Conservation (phyloP, 2,797 vertebrate genomes). For the Pelochelys cantorii region DNA sequence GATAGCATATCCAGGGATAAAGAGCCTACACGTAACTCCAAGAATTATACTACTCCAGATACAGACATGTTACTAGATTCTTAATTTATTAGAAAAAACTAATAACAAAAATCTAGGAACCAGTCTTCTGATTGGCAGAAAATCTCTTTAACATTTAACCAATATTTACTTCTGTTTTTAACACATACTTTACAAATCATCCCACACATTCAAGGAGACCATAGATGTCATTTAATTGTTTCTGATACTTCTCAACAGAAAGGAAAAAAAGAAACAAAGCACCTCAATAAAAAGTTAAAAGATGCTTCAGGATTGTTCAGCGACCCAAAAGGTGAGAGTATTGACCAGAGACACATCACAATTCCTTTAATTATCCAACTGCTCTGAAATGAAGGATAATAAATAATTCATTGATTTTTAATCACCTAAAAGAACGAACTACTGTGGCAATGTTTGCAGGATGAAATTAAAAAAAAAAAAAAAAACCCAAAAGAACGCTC, state of each 20-base stretch:
- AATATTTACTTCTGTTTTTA: constrained; percentile 48
- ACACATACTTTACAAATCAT: constrained; percentile 42
- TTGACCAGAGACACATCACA: constrained; percentile 32
- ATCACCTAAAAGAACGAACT: constrained; percentile 1
- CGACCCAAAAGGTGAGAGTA: not conserved
- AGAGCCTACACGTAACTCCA: not conserved
- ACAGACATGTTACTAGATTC: not conserved
- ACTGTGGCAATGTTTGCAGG: not conserved
- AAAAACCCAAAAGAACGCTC: rapidly evolving
- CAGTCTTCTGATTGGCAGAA: constrained; percentile 6
- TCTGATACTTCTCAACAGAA: constrained; percentile 34
- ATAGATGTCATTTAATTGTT: constrained; percentile 30
- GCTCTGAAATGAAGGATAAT: constrained; percentile 29
- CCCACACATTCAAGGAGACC: constrained; percentile 17
- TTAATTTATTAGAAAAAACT: constrained; percentile 9
- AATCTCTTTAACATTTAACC: constrained; percentile 41
- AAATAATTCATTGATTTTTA: constrained; percentile 51
- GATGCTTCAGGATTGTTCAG: not conserved
- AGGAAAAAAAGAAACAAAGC: constrained; percentile 22
- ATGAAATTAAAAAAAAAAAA: not conserved
- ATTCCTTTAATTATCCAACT: not conserved
- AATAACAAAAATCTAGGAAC: not conserved
- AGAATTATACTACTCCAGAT: not conserved
- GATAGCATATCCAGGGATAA: not conserved
- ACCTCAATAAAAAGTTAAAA: not conserved